A percentile compares a stretch with the other conserved stretches of the same genome.
phyloP scores from a whole-genome alignment of 2,797 vertebrate genomes.

The Hozukius guyotensis region DNA sequence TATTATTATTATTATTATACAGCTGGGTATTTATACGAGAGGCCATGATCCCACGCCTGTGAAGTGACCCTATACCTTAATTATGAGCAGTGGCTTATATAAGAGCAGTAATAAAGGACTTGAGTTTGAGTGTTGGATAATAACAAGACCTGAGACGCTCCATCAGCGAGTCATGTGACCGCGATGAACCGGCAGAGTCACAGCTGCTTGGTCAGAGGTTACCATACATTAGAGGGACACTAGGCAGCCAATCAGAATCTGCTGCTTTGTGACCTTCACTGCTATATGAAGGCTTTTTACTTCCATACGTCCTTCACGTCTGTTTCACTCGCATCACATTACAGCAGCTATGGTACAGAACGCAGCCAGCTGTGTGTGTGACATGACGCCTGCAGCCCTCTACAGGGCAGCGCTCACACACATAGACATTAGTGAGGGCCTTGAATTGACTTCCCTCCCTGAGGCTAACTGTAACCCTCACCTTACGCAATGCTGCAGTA shows the following conservation, averaged over 20 bases:
- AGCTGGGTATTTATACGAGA: background rate
- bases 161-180: conserved; percentile 18
- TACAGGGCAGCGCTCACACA: background rate
- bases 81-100: background rate
- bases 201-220: conserved; percentile 4
- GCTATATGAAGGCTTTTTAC: conserved; percentile 6
- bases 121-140: conserved; percentile 2
- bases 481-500: conserved; percentile 15
- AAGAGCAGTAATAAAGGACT: conserved; percentile 14
- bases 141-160: conserved; percentile 34
- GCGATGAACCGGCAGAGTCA: conserved; percentile 26
- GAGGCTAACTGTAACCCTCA: conserved; percentile 35
- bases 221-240: background rate
- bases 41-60: background rate
- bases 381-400: too few relatives aligned
- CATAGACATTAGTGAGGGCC: background rate
- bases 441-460: conserved; percentile 4
- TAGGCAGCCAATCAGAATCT: conserved; percentile 34
- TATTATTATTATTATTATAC: background rate
- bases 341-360: conserved; percentile 20
- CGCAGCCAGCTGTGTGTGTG: conserved; percentile 11
- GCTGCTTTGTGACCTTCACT: conserved; percentile 33
- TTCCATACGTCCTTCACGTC: conserved; percentile 52
- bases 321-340: conserved; percentile 53
- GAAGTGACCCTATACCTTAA: background rate